Conservation (phyloP, 1,140 invertebrate species). For the Batillaria attramentaria region DNA sequence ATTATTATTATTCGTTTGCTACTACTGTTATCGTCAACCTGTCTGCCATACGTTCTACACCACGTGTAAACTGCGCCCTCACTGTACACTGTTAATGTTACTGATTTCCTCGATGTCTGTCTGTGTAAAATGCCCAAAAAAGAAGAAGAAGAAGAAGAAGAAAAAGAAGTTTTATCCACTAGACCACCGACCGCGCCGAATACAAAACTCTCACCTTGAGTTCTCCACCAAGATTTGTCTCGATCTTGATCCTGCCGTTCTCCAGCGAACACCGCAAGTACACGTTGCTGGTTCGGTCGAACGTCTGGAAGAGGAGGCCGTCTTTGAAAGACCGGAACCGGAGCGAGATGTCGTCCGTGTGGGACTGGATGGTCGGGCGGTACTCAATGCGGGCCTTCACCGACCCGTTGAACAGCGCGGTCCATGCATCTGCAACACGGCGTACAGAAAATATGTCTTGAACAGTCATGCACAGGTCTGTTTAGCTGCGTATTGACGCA, state of each 20-base stretch:
- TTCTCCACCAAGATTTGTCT: slow-evolving; percentile 56
- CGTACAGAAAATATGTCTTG: not conserved
- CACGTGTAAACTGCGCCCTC: too few relatives aligned
- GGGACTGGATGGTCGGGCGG: slow-evolving; percentile 37
- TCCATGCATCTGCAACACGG: slow-evolving; percentile 56
- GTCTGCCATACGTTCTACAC: too few relatives aligned
- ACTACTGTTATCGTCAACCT: too few relatives aligned
- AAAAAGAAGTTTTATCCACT: too few relatives aligned
- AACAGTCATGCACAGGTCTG: not conserved
- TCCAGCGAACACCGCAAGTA: slow-evolving; percentile 55
- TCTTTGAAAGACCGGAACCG: slow-evolving; percentile 60
- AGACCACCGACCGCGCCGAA: too few relatives aligned
- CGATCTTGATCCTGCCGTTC: slow-evolving; percentile 56
- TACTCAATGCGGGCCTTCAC: slow-evolving; percentile 36
- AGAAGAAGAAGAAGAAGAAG: too few relatives aligned
- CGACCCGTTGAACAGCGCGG: slow-evolving; percentile 56
- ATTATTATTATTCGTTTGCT: too few relatives aligned
- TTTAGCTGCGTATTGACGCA: too few relatives aligned
- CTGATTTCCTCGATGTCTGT: too few relatives aligned
- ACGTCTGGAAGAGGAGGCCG: slow-evolving; percentile 61
- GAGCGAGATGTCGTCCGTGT: slow-evolving; percentile 64
- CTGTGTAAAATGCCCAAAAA: too few relatives aligned
- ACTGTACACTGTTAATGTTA: too few relatives aligned
- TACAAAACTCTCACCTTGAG: slow-evolving; percentile 49
- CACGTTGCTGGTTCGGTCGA: slow-evolving; percentile 38